These are phyloP conservation scores for Galerucella pusilla DNA, from an alignment of 2,888 invertebrate species.

Conservation along the genomic window DNA sequence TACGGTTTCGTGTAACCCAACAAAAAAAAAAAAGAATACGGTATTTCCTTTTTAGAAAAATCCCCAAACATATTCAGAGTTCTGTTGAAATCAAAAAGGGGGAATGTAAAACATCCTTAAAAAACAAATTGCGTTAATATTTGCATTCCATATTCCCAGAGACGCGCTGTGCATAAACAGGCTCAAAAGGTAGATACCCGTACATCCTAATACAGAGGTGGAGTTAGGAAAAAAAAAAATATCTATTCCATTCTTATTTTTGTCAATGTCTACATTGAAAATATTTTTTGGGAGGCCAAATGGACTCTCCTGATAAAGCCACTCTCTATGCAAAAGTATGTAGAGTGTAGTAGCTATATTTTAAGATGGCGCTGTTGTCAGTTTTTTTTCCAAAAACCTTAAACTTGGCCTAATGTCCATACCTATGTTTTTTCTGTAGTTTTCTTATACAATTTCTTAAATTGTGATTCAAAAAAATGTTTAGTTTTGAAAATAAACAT, in stretches of 20 bases:
- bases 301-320: too few relatives aligned
- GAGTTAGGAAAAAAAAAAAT: background rate
- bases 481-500: background rate
- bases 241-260: too few relatives aligned
- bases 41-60: slow-evolving; percentile 18
- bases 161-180: slow-evolving; percentile 26
- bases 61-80: slow-evolving; percentile 11
- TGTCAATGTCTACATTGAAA: too few relatives aligned
- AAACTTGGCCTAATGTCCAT: too few relatives aligned
- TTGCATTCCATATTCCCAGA: slow-evolving; percentile 33
- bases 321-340: too few relatives aligned
- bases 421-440: too few relatives aligned
- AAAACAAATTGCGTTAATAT: slow-evolving; percentile 35
- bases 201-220: slow-evolving; percentile 8
- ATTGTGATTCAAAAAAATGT: too few relatives aligned
- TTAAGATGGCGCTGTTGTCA: too few relatives aligned
- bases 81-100: slow-evolving; percentile 25
- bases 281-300: too few relatives aligned
- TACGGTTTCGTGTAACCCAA: background rate
- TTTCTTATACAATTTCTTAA: too few relatives aligned
- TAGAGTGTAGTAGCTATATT: too few relatives aligned
- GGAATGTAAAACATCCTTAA: slow-evolving; percentile 32
- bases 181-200: slow-evolving; percentile 10
- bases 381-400: too few relatives aligned
- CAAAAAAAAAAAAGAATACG: background rate